phyloP scores from a whole-genome alignment of 2,797 vertebrate species.

The Lepilemur ruficaudatus region DNA sequence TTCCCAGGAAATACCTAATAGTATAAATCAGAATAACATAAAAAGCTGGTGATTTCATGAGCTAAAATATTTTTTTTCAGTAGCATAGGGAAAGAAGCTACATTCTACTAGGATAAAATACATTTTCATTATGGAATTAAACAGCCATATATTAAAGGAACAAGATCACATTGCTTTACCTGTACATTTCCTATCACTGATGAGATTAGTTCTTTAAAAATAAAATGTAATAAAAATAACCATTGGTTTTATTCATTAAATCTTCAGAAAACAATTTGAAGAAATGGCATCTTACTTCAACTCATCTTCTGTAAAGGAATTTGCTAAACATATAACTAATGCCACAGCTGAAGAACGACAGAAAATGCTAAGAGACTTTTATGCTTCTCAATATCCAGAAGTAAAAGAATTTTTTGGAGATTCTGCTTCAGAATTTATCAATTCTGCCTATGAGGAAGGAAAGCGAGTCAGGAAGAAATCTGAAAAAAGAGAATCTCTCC shows the following conservation, averaged over 20 bases:
- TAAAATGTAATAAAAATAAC: constrained; percentile 55
- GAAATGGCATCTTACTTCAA: constrained; percentile 90
- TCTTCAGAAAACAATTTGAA: constrained; percentile 91
- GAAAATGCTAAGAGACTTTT: constrained; percentile 89
- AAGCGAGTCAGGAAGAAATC: not conserved
- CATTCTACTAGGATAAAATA: not conserved
- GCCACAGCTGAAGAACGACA: constrained; percentile 88
- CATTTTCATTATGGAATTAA: not conserved
- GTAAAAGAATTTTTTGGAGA: constrained; percentile 81
- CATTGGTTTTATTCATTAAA: constrained; percentile 69
- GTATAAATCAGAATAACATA: constrained; percentile 49
- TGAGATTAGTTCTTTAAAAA: not conserved
- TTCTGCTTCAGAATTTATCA: constrained; percentile 79
- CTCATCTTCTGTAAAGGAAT: constrained; percentile 85
- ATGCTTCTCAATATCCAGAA: constrained; percentile 86
- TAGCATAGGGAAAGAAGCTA: not conserved
- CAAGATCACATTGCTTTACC: not conserved
- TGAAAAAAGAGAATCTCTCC: constrained; percentile 62
- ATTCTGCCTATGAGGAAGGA: not conserved
- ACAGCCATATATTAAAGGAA: not conserved
- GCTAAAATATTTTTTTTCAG: constrained; percentile 15
- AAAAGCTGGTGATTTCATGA: constrained; percentile 60
- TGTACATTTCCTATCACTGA: not conserved
- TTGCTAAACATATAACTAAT: constrained; percentile 87
- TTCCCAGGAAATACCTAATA: constrained; percentile 40